Evolutionary conservation across 2,888 invertebrate genomes (phyloP), one percentile per base, ranked within the genome.

Genomic region (Monochamus alternatus): DNA sequence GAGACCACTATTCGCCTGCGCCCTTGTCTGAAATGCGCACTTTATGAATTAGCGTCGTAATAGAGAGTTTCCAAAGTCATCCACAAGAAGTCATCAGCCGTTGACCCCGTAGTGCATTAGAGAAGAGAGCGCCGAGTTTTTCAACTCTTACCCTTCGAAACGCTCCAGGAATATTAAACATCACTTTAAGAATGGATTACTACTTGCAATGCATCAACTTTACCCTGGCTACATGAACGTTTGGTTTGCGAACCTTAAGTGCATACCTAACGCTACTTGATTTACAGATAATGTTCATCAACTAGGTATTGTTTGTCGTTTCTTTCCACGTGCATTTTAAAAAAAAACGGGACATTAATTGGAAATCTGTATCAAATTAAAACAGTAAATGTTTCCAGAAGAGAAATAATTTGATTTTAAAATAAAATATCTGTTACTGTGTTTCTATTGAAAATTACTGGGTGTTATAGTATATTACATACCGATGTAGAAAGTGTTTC

Each of bases 121-220:
- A 80, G 80, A 78, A 79, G 83, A 82, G 83, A 84, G 81, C 83
- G 80, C 77, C 81, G 82, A 84, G 82, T 84, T 84, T 84, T 84
- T 84, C 82, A 82, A 81, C 83, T 84, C 81, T 80, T 80, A 82
- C 81, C 82, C 82, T 78, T 81, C 69, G 65, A 74, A 72, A 84
- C 83, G 83, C 81, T 75, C 80, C 83, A 81, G 83, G 84, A 84
- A 84, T 84, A 84, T 84, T 84, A 84, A 84, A 83, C 80, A 74
- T 80, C 81, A 81, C 82, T 84, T 83, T 82, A 83, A 84, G 84
- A 81, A 81, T 81, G 80, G 69, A 22, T 43, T 38, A 68, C 32
- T 52, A 52, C 52, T 51, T 38, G 32, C 31, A 66, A 66, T 66
- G 66, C 66, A 66, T 66, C 64, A 30, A 64, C 64, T 14, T 47